These are phyloP conservation scores for Tyto alba DNA, from an alignment of 2,113 vertebrate genomes.

Conservation along the genomic window DNA sequence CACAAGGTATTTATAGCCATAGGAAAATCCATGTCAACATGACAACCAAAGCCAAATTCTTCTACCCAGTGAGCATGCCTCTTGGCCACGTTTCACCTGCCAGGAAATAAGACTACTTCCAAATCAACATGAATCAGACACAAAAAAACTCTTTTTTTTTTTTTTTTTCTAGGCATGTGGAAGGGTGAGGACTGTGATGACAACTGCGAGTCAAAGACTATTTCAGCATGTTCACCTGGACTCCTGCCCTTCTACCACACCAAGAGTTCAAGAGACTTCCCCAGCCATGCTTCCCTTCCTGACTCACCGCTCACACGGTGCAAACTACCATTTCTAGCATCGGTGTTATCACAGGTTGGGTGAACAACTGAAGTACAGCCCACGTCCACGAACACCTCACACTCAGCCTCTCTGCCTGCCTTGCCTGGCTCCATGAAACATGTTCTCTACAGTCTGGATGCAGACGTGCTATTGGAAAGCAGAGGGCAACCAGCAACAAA, in stretches of 20 bases:
- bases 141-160: background rate
- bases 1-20: background rate
- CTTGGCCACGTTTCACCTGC: background rate
- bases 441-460: background rate
- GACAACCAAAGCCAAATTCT: background rate
- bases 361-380: background rate
- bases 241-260: background rate
- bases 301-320: background rate
- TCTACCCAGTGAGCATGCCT: background rate
- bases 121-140: background rate
- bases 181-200: background rate
- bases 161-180: background rate
- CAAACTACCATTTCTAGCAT: background rate
- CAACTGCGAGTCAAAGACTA: background rate
- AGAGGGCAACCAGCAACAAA: background rate
- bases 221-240: background rate
- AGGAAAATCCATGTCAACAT: background rate
- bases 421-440: background rate
- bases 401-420: background rate
- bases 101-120: background rate
- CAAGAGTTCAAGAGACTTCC: background rate
- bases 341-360: fast-evolving
- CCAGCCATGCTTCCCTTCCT: background rate
- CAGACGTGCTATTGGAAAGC: background rate
- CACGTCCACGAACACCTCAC: background rate